These are phyloP conservation scores for Perca schrenkii DNA, from an alignment of 2,113 vertebrate genomes.

Conservation along the genomic window DNA sequence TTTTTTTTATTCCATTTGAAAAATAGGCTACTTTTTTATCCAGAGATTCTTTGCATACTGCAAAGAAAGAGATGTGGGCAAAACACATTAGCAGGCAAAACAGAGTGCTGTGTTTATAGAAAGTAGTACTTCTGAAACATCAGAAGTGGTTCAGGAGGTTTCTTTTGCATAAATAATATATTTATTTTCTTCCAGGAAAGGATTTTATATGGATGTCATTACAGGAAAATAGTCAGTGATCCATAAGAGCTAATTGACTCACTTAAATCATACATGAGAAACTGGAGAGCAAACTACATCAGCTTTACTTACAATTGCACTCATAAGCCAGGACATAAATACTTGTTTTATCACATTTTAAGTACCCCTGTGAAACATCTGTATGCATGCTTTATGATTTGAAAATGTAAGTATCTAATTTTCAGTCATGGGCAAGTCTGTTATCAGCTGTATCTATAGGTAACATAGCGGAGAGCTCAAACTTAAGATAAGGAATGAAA, in stretches of 20 bases:
- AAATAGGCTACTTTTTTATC: conserved; percentile 9
- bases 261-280: conserved; percentile 53
- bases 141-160: conserved; percentile 24
- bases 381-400: conserved; percentile 30
- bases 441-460: not conserved
- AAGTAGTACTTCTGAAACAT: conserved; percentile 13
- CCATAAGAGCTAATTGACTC: conserved; percentile 45
- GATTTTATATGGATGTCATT: conserved; percentile 32
- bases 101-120: conserved; percentile 28
- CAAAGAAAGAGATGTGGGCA: conserved; percentile 33
- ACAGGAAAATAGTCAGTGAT: conserved; percentile 36
- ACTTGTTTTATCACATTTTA: conserved; percentile 12
- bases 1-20: conserved; percentile 55
- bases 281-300: conserved; percentile 24
- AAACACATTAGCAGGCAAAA: conserved; percentile 51
- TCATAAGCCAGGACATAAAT: conserved; percentile 14
- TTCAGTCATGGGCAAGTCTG: not conserved
- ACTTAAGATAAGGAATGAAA: not conserved
- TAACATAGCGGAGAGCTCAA: conserved; percentile 2
- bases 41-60: conserved; percentile 19
- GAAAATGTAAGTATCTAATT: not conserved
- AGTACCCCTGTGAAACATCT: not conserved
- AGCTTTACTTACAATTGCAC: conserved; percentile 17
- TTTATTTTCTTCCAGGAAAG: conserved; percentile 11
- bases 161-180: conserved; percentile 35